These are phyloP conservation scores for Sycon ciliatum DNA, from an alignment of 37 sponge, comb jelly and placozoan genomes.

Conservation along the genomic window DNA sequence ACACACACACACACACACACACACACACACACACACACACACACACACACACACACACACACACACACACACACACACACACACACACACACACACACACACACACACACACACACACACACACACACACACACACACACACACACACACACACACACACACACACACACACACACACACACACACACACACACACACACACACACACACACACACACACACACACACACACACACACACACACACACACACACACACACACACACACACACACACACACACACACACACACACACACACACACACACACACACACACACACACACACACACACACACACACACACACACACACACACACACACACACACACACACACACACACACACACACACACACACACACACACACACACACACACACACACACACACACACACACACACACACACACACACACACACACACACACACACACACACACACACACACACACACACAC, in stretches of 20 bases:
- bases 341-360: not conserved
- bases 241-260: slow-evolving; percentile 24
- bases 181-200: slow-evolving; percentile 17
- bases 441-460: slow-evolving; percentile 2
- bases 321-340: not conserved
- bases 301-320: slow-evolving; percentile 16
- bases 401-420: not conserved
- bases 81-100: slow-evolving; percentile 26
- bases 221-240: slow-evolving; percentile 17
- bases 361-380: not conserved
- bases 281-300: slow-evolving; percentile 26
- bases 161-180: slow-evolving; percentile 26
- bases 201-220: slow-evolving; percentile 13
- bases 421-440: not conserved
- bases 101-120: slow-evolving; percentile 26
- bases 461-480: not conserved
- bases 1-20: slow-evolving; percentile 37
- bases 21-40: slow-evolving; percentile 39
- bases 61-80: slow-evolving; percentile 26
- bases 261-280: slow-evolving; percentile 53
- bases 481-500: not conserved
- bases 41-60: slow-evolving; percentile 26
- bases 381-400: not conserved
- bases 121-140: slow-evolving; percentile 26
- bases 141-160: slow-evolving; percentile 24